A percentile compares a stretch with the other conserved stretches of the same genome.
phyloP scores from a whole-genome alignment of 2,113 vertebrate species.

The Columba janthina region DNA sequence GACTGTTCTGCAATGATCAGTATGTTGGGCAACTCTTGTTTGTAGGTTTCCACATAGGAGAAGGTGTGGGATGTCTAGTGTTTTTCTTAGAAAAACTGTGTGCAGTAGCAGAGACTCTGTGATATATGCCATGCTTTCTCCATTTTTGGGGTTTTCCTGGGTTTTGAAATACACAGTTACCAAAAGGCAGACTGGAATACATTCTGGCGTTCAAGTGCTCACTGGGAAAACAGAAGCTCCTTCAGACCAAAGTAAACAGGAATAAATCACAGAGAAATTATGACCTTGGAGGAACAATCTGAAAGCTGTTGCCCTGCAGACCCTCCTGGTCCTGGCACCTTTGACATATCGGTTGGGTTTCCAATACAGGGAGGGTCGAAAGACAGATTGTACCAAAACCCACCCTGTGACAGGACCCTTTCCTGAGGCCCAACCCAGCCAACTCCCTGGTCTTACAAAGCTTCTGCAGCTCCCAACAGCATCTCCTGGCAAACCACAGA shows the following conservation, averaged over 20 bases:
- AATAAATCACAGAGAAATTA: fast-evolving
- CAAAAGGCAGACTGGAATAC: neutral
- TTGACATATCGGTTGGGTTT: neutral
- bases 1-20: neutral
- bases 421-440: no score
- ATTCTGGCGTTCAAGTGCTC: neutral
- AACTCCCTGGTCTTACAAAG: neutral
- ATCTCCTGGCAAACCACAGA: neutral
- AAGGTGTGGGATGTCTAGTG: fast-evolving
- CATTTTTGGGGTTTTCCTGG: neutral
- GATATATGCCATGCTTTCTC: neutral
- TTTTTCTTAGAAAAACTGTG: neutral
- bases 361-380: neutral
- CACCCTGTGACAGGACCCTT: fast-evolving
- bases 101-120: neutral
- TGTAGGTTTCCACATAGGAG: neutral
- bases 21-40: neutral
- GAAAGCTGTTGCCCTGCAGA: neutral
- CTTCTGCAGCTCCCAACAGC: neutral
- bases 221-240: neutral
- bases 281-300: neutral
- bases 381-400: neutral
- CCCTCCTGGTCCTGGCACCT: neutral
- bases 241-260: neutral
- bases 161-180: neutral